Evolutionary conservation across 2,113 vertebrate species (phyloP).

Genomic region (Sciurus niger): DNA sequence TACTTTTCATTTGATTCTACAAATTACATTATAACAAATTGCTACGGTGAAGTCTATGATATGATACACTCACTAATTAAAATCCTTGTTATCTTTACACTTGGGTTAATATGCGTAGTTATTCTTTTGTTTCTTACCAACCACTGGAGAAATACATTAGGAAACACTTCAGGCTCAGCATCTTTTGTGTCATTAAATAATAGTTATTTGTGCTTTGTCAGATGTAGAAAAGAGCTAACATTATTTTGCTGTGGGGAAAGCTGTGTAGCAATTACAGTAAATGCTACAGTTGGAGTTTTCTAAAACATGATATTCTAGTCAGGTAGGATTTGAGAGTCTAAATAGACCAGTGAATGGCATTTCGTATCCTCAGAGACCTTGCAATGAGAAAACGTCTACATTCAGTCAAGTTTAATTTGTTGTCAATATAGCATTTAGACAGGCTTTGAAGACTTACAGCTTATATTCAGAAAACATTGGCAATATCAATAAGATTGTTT

Average conservation of each 20-base stretch:
- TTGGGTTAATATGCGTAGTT: slow-evolving; percentile 84
- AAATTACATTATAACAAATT: slow-evolving; percentile 85
- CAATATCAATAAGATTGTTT: slow-evolving; percentile 26
- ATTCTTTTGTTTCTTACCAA: slow-evolving; percentile 81
- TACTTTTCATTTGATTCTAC: slow-evolving; percentile 84
- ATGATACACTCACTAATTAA: slow-evolving; percentile 86
- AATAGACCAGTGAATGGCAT: slow-evolving; percentile 36
- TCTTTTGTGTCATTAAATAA: slow-evolving; percentile 75
- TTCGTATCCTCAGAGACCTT: slow-evolving; percentile 24
- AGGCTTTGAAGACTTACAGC: not conserved
- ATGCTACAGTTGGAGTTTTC: slow-evolving; percentile 56
- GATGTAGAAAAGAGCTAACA: slow-evolving; percentile 48
- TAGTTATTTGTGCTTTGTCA: slow-evolving; percentile 73
- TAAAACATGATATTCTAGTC: slow-evolving; percentile 67
- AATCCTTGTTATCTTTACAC: slow-evolving; percentile 83
- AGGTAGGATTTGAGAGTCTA: slow-evolving; percentile 62
- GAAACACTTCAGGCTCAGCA: slow-evolving; percentile 64
- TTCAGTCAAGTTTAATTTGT: slow-evolving; percentile 65
- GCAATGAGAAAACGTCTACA: not conserved
- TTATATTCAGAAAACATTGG: slow-evolving; percentile 15
- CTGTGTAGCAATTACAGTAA: slow-evolving; percentile 50
- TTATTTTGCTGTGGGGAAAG: slow-evolving; percentile 70
- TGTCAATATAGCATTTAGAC: slow-evolving; percentile 2
- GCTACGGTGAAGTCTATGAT: slow-evolving; percentile 77
- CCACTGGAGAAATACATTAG: slow-evolving; percentile 75